phyloP scores from a whole-genome alignment of 2,113 vertebrate genomes.

The Orcinus orca region DNA sequence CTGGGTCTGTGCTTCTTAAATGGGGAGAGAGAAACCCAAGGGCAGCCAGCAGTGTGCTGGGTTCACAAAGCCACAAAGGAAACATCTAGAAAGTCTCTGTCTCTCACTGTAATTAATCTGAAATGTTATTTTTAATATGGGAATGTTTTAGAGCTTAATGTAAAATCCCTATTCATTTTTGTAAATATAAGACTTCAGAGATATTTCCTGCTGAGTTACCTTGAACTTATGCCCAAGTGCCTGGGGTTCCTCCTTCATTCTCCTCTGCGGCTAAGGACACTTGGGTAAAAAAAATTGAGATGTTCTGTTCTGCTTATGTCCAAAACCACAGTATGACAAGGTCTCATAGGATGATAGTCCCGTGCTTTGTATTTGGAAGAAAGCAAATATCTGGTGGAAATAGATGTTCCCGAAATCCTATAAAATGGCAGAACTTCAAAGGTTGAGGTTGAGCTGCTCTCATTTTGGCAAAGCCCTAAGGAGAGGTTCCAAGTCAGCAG shows the following conservation, averaged over 20 bases:
- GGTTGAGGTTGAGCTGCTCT: neutral
- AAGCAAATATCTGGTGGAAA: neutral
- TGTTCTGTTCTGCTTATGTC: neutral
- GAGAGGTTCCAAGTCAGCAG: neutral
- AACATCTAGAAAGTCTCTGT: neutral
- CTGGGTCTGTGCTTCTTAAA: neutral
- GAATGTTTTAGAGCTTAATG: neutral
- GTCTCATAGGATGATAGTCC: neutral
- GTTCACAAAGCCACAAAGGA: neutral
- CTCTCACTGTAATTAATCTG: neutral
- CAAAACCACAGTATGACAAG: neutral
- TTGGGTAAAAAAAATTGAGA: neutral
- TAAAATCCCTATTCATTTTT: neutral
- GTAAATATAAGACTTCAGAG: neutral
- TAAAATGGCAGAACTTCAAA: neutral
- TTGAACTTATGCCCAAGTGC: neutral
- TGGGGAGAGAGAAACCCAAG: neutral
- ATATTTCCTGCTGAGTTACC: neutral
- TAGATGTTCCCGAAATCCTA: neutral
- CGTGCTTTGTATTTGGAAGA: neutral
- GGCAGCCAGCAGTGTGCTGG: neutral
- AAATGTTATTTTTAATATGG: neutral
- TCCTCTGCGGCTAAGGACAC: neutral
- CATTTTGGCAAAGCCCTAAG: neutral
- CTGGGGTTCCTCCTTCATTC: neutral